phyloP scores from a whole-genome alignment of 2,113 vertebrate species.

The Ciconia stormi region DNA sequence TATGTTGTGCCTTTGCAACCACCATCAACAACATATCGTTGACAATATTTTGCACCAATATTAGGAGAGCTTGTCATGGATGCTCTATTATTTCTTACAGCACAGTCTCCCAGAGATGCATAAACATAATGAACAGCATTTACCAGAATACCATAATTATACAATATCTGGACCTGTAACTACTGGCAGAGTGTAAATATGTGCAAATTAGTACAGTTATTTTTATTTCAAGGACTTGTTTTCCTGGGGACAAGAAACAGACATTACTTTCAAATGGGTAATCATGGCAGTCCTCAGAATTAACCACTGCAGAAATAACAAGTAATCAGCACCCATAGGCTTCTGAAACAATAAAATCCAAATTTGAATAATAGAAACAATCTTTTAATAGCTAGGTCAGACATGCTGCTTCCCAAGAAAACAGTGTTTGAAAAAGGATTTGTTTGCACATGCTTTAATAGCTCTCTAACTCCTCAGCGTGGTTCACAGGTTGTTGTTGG shows the following conservation, averaged over 20 bases:
- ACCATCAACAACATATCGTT: accelerated
- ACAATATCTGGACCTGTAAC: neutral
- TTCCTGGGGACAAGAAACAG: neutral
- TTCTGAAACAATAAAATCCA: neutral
- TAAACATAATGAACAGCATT: neutral
- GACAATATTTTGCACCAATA: accelerated
- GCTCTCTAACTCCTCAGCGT: neutral
- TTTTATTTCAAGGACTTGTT: neutral
- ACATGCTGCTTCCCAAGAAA: neutral
- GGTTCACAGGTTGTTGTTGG: neutral
- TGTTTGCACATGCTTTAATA: neutral
- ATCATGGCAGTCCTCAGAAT: neutral
- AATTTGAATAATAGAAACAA: neutral
- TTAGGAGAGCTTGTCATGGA: accelerated
- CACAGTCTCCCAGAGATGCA: neutral
- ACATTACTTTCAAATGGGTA: neutral
- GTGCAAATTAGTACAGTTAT: neutral
- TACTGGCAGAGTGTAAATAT: neutral
- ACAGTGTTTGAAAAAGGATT: neutral
- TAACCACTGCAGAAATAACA: slow-evolving; percentile 9
- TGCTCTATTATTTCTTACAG: neutral
- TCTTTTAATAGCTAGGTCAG: neutral
- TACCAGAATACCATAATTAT: neutral
- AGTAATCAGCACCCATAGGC: neutral
- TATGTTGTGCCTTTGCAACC: accelerated